phyloP scores from a whole-genome alignment of 2,888 invertebrate species.

The Orthosia cruda region DNA sequence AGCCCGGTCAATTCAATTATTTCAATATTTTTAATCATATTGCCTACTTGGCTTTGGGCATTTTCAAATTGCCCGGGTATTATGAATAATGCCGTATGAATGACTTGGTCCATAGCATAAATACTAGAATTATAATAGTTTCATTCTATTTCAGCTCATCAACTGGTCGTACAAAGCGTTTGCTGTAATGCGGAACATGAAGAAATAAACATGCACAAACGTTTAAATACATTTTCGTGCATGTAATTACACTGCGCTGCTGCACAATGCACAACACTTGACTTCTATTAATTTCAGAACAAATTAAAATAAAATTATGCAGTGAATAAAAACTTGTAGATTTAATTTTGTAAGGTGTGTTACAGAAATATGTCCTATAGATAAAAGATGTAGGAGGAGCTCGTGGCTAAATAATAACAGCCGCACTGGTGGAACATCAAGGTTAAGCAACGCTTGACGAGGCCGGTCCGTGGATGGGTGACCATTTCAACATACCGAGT shows the following conservation, averaged over 20 bases:
- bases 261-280: conserved; percentile 67
- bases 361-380: neutral
- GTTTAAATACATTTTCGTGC: conserved; percentile 47
- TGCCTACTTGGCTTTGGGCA: no score
- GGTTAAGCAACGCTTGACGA: no score
- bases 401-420: no score
- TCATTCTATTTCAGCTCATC: conserved; percentile 84
- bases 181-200: conserved; percentile 89
- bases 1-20: no score
- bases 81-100: no score
- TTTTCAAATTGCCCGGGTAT: no score
- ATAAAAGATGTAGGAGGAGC: no score
- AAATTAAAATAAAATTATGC: conserved; percentile 66
- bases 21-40: no score
- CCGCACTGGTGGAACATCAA: no score
- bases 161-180: conserved; percentile 91
- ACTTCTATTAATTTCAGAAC: conserved; percentile 69
- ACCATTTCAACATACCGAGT: no score
- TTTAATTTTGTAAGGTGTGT: conserved; percentile 37
- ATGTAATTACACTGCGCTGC: conserved; percentile 67
- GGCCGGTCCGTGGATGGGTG: no score
- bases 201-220: conserved; percentile 78
- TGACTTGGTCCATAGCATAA: neutral
- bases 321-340: conserved; percentile 54
- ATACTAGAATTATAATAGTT: conserved; percentile 14